Conservation (phyloP, 2,797 vertebrate species). For the Astyanax mexicanus region DNA sequence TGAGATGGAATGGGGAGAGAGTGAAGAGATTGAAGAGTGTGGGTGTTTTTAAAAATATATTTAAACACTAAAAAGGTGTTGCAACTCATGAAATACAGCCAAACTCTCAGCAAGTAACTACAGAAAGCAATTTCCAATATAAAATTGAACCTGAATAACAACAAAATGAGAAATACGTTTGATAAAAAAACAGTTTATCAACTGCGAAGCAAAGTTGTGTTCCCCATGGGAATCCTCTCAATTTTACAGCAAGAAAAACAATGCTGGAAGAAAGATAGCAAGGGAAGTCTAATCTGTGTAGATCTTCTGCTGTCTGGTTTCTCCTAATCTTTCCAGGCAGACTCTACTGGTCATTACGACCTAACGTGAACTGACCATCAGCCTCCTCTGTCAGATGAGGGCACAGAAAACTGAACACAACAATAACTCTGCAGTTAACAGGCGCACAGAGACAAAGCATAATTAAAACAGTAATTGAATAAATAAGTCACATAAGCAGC, state of each 20-base stretch:
- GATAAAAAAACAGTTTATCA: not conserved
- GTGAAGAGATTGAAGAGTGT: too few species aligned
- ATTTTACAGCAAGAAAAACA: constrained; percentile 35
- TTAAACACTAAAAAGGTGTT: too few species aligned
- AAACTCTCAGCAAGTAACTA: too few species aligned
- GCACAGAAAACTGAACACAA: not conserved
- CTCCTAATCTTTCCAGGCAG: constrained; percentile 55
- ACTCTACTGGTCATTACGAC: constrained; percentile 45
- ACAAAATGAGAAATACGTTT: not conserved
- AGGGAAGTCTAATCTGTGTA: constrained; percentile 51
- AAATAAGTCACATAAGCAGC: not conserved
- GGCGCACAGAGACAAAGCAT: not conserved
- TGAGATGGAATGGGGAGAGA: too few species aligned
- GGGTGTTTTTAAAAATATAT: too few species aligned
- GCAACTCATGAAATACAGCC: too few species aligned
- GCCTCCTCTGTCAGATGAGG: constrained; percentile 24
- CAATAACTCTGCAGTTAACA: not conserved
- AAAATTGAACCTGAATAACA: not conserved
- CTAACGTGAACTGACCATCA: constrained; percentile 48
- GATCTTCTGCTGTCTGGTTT: constrained; percentile 52
- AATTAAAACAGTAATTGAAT: not conserved
- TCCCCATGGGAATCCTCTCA: not conserved
- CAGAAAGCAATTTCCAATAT: not conserved
- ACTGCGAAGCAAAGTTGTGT: not conserved
- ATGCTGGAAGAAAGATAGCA: constrained; percentile 1